A percentile compares a stretch with the other conserved stretches of the same genome.
Evolutionary conservation across 2,888 invertebrate species (phyloP).

Genomic region (Eupelmus urozonus): DNA sequence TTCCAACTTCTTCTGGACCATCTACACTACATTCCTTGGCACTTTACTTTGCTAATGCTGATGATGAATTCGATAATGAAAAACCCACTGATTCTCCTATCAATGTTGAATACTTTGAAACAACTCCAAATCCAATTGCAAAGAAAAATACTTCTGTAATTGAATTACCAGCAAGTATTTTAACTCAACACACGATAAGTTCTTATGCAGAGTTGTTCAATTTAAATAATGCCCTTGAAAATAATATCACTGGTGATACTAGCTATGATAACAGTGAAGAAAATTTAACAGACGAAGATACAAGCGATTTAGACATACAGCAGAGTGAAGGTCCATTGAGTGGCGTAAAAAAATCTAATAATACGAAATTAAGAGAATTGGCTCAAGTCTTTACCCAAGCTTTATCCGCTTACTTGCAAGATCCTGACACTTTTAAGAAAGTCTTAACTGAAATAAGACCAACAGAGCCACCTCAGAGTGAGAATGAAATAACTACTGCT

Average conservation of each 20-base stretch:
- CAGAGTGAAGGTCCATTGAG: conserved; percentile 83
- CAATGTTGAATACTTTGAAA: conserved; percentile 55
- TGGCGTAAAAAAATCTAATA: conserved; percentile 79
- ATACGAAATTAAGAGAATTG: conserved; percentile 83
- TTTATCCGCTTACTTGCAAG: conserved; percentile 88
- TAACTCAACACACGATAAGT: conserved; percentile 84
- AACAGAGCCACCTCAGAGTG: conserved; percentile 83
- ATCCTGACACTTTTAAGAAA: conserved; percentile 89
- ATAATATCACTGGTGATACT: conserved; percentile 63
- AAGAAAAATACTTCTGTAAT: conserved; percentile 67
- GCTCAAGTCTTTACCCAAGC: conserved; percentile 92
- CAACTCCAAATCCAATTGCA: conserved; percentile 35
- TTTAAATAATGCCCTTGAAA: conserved; percentile 71
- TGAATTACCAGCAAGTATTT: conserved; percentile 80
- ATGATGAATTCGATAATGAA: conserved; percentile 74
- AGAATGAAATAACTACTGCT: conserved; percentile 71
- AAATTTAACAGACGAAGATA: conserved; percentile 66
- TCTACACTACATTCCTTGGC: conserved; percentile 88
- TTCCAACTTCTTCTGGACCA: conserved; percentile 87
- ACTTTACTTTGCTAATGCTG: conserved; percentile 87
- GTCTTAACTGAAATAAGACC: conserved; percentile 88
- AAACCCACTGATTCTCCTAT: conserved; percentile 67
- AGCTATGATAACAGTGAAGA: conserved; percentile 65
- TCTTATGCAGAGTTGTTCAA: conserved; percentile 80
- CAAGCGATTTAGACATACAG: conserved; percentile 80